These are phyloP conservation scores for Lagorchestes hirsutus DNA, from an alignment of 2,797 vertebrate genomes.

Conservation along the genomic window DNA sequence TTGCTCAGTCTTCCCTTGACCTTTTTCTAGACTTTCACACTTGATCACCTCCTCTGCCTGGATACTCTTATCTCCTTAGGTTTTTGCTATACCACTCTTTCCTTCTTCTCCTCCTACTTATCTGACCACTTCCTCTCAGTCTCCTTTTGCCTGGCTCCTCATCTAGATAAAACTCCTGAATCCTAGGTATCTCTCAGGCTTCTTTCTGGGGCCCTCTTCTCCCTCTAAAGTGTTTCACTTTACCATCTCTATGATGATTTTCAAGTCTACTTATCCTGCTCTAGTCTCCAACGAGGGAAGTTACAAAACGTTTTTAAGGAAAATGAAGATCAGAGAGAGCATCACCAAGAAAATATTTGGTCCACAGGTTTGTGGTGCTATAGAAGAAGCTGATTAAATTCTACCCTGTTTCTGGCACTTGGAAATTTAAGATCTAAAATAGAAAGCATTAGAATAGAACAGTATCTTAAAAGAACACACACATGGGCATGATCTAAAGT, in stretches of 20 bases:
- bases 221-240: neutral
- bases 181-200: neutral
- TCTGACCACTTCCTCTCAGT: no score
- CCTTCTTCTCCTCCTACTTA: neutral
- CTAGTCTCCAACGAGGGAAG: neutral
- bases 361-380: neutral
- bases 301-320: neutral
- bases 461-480: neutral
- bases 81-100: neutral
- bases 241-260: neutral
- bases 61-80: neutral
- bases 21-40: neutral
- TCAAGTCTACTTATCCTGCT: neutral
- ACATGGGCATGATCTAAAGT: neutral
- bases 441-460: neutral
- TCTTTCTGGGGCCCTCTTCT: neutral
- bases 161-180: neutral
- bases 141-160: neutral
- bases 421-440: neutral
- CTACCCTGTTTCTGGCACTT: neutral
- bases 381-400: neutral
- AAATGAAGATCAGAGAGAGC: neutral
- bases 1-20: neutral
- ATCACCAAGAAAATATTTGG: neutral
- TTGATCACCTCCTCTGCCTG: neutral